Evolutionary conservation across 2,113 vertebrate species (phyloP).

Genomic region (Halcyon senegalensis): DNA sequence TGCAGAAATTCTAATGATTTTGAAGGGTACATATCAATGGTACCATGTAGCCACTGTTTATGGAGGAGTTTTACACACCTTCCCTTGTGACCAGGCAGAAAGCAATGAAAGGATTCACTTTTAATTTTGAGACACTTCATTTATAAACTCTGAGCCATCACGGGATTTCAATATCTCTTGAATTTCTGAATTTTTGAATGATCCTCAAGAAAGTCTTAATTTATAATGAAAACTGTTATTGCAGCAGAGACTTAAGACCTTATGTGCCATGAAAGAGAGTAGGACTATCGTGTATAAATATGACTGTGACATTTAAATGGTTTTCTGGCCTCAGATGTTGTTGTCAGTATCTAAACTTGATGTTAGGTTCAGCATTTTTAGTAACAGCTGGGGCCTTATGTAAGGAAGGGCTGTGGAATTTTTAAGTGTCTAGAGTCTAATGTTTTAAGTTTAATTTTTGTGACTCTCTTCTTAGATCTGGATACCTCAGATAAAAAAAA

Average conservation of each 20-base stretch:
- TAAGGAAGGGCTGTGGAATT: background rate
- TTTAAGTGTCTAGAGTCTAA: background rate
- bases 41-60: background rate
- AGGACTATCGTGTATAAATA: background rate
- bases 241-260: background rate
- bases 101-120: background rate
- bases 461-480: background rate
- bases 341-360: background rate
- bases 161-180: background rate
- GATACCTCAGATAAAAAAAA: background rate
- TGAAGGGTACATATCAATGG: background rate
- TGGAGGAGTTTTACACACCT: rapidly evolving
- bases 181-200: background rate
- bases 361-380: background rate
- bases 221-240: background rate
- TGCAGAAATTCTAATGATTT: background rate
- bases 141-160: background rate
- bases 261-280: background rate
- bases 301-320: background rate
- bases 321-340: background rate
- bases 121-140: background rate
- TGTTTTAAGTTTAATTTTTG: background rate
- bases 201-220: background rate
- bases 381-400: background rate
- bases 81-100: background rate